phyloP scores from a whole-genome alignment of 2,797 vertebrate genomes.

The Nyctibius grandis region DNA sequence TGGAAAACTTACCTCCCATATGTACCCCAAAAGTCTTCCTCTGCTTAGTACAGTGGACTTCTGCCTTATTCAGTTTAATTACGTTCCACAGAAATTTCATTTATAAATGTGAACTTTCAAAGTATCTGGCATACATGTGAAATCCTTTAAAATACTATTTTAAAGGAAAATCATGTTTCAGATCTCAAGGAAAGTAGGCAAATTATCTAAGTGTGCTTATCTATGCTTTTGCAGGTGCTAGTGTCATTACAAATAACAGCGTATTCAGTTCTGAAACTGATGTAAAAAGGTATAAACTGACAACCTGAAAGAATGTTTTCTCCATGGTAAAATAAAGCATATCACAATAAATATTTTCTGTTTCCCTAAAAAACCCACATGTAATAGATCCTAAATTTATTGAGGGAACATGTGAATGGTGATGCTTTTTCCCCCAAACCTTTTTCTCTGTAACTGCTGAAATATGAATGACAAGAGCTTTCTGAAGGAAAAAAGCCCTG shows the following conservation, averaged over 20 bases:
- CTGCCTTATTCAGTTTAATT: neutral
- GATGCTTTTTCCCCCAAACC: neutral
- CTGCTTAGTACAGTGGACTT: neutral
- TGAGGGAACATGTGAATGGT: neutral
- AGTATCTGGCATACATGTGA: neutral
- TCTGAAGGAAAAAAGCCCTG: neutral
- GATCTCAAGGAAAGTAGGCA: neutral
- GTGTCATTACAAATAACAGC: conserved; percentile 4
- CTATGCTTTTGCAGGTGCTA: neutral
- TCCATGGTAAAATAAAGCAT: neutral
- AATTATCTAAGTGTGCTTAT: neutral
- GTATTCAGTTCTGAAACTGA: conserved; percentile 43
- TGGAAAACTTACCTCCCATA: neutral
- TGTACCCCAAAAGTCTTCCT: neutral
- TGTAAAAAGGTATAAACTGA: neutral
- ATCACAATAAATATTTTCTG: conserved; percentile 29
- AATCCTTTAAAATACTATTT: neutral
- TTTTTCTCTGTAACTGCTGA: neutral
- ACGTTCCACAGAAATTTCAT: neutral
- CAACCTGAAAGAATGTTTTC: neutral
- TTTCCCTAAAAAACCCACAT: neutral
- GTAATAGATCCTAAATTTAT: conserved; percentile 4
- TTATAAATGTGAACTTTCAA: neutral
- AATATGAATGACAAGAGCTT: neutral
- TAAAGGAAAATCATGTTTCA: neutral